Evolutionary conservation across 2,113 vertebrate species (phyloP).

Genomic region (Sus scrofa): DNA sequence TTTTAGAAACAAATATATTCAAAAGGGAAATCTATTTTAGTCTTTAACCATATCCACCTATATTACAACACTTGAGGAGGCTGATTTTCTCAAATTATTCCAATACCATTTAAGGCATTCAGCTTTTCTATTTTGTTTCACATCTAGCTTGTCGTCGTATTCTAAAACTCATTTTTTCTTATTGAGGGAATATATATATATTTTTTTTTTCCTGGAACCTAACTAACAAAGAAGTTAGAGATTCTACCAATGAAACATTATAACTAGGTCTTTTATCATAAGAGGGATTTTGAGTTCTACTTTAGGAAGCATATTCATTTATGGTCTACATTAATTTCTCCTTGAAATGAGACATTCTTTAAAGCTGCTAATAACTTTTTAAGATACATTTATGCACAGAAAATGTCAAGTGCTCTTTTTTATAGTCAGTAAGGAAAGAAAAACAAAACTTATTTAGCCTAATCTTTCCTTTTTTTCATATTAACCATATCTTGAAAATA

Average conservation of each 20-base stretch:
- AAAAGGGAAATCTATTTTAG: neutral
- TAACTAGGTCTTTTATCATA: neutral
- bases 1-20: conserved; percentile 25
- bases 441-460: neutral
- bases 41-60: neutral
- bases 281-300: neutral
- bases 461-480: neutral
- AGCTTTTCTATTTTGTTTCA: neutral
- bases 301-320: neutral
- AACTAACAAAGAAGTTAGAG: neutral
- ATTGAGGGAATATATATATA: neutral
- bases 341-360: neutral
- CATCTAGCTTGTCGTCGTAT: neutral
- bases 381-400: neutral
- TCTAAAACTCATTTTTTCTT: neutral
- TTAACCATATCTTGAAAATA: neutral
- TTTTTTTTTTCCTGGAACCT: neutral
- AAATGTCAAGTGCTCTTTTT: neutral
- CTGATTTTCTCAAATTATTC: neutral
- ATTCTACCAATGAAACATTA: neutral
- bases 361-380: neutral
- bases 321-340: neutral
- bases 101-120: neutral
- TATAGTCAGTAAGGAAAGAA: neutral
- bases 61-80: neutral